Evolutionary conservation across 2,113 vertebrate genomes (phyloP).

Genomic region (Anguilla japonica): DNA sequence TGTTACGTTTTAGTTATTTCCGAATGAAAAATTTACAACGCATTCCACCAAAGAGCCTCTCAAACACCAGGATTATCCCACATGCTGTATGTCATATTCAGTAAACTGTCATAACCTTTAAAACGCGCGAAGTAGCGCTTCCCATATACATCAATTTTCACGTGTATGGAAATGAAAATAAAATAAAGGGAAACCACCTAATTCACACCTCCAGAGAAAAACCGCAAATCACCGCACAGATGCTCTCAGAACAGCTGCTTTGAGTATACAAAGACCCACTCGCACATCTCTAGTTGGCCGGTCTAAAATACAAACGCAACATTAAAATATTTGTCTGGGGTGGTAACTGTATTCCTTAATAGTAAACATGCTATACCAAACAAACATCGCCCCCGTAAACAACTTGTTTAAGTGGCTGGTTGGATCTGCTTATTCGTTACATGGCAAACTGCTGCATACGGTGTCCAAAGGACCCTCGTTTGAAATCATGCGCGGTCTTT

Average conservation of each 20-base stretch:
- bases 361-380: not conserved
- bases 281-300: not conserved
- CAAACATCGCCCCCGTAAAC: not conserved
- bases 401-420: not conserved
- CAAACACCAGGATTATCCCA: not conserved
- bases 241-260: not conserved
- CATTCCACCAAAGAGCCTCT: not conserved
- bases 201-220: not conserved
- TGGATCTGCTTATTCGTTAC: not conserved
- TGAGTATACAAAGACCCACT: not conserved
- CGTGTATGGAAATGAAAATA: not conserved
- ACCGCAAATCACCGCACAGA: not conserved
- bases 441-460: not conserved
- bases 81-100: not conserved
- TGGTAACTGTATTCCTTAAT: not conserved
- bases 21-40: not conserved
- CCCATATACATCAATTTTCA: not conserved
- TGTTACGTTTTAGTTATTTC: not conserved
- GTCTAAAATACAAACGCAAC: not conserved
- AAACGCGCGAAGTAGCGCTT: not conserved
- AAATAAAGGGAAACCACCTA: not conserved
- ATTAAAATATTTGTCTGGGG: not conserved
- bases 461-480: not conserved
- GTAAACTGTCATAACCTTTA: not conserved
- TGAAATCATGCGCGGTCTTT: not conserved